Evolutionary conservation across 2,888 invertebrate genomes (phyloP), one percentile per base, ranked within the genome.

Genomic region (Harpagoxenus sublaevis): DNA sequence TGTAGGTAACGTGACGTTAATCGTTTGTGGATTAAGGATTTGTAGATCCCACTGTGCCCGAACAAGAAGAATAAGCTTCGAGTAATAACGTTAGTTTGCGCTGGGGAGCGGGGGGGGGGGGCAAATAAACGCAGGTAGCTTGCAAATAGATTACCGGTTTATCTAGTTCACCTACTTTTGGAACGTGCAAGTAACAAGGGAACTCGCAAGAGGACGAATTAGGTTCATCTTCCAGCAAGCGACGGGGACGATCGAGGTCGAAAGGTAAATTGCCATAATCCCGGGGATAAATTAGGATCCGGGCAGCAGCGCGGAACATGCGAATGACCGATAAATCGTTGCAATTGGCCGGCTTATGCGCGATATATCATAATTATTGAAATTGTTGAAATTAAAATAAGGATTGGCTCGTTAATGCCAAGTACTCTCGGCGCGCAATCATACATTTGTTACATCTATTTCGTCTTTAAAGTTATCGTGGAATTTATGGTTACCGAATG

Each of bases 201-300:
- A 73, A 73, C 42, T 60, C 62, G 42, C 74, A 23, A 23, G 35
- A 28, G 84, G 82, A 68, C 86, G 86, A 86, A 89, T 89, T 86
- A 82, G 84, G 62, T 75, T 74, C 83, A 83, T 88, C 86, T 75
- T 84, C 79, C 62, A 42, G 53, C 74, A 62, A 51, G 63, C 57
- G 65, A 57, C 23, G 75, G 35, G 28, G 28, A 78, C 35, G 55
- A 84, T 48, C 65, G 39, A n/a, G 65, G 42, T 51, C 35, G 65
- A 55, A 81, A 39, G 60, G 77, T 73, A 84, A 86, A 89, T 89
- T 88, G 86, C 87, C 89, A 84, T 89, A 89, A 89, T 88, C 85
- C 79, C 39, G n/a, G 83, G 74, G 83, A 89, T 89, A 86, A 89
- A 89, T 89, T 89, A 89, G 89, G 84, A 87, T 84, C 66, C 79